Evolutionary conservation across 2,888 invertebrate species (phyloP).

Genomic region (Pachliopta kotzebuea): DNA sequence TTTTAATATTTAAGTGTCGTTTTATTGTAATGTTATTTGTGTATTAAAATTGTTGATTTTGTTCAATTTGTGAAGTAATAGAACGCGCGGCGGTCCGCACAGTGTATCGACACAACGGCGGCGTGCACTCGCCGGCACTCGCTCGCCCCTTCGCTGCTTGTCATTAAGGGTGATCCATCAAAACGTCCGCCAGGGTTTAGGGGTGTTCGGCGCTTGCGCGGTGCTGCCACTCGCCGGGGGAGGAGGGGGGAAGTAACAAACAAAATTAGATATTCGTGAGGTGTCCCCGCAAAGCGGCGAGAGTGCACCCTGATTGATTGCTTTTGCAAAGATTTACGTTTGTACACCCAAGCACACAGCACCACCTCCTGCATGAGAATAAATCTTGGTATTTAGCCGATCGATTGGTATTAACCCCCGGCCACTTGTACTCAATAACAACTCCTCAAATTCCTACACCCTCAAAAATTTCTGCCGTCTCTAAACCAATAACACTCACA

Average conservation of each 20-base stretch:
- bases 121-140: slow-evolving; percentile 44
- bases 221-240: slow-evolving; percentile 37
- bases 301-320: slow-evolving; percentile 75
- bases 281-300: slow-evolving; percentile 70
- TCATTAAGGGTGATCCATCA: slow-evolving; percentile 81
- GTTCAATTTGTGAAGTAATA: no score
- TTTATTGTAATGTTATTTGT: no score
- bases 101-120: background rate
- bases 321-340: slow-evolving; percentile 54
- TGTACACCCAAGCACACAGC: no score
- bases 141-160: slow-evolving; percentile 70
- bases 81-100: no score
- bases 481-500: slow-evolving; percentile 2
- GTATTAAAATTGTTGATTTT: no score
- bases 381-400: no score
- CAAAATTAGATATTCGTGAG: slow-evolving; percentile 79
- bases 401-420: no score
- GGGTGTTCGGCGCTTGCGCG: slow-evolving; percentile 73
- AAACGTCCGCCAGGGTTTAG: slow-evolving; percentile 78
- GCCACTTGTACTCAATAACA: background rate
- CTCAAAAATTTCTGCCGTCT: background rate
- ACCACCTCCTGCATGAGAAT: no score
- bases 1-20: no score
- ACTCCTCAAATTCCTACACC: background rate
- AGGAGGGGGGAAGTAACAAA: slow-evolving; percentile 54